Base-by-base conservation (phyloP, 1,140 invertebrate genomes). In the Bombus terrestris region DNA sequence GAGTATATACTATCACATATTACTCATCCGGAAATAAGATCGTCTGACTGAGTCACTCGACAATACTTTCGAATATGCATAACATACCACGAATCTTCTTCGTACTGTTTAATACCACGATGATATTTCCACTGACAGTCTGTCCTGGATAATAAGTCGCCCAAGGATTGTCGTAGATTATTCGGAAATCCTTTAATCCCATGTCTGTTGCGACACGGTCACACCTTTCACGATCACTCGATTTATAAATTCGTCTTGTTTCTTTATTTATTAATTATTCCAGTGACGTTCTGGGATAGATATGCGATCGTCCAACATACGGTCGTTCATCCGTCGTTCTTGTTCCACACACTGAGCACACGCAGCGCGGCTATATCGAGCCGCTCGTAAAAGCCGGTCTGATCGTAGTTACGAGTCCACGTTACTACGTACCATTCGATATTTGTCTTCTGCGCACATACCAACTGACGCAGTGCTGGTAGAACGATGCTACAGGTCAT, bases 71-170 rank as follows among this genome's bases (percentile, higher is more conserved):
- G 10, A 59, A 62, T 28, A 6, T 62, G 3, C 28, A 62, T 15
- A 37, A 80, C 76, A 25, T 89, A 95, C 95, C 95, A 69, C 95
- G 94, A 87, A 96, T 93, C 93, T 95, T 95, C 83, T 96, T 96
- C 4, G 92, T 88, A 12, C 92, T 93, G 81, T 95, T 92, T 32
- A 95, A 43, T 9, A 88, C 88, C 25, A 96, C 74, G 32, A 96
- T 73, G 28, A 96, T 91, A 71, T 93, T 93, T 3, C 95, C 95
- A 10, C 92, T 92, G 8, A 96, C 93, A 0, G 92, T 95, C 81
- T 96, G 95, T 37, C 95, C 95, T n/a, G 95, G 92, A 92, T 94
- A 96, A 87, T 95, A 96, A 22, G 94, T 95, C 22, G 81, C 92
- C 85, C 91, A 93, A 32, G 93, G 92, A 91, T 95, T 96, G 72